phyloP scores from a whole-genome alignment of 2,797 vertebrate species.

The Tangara arthus region DNA sequence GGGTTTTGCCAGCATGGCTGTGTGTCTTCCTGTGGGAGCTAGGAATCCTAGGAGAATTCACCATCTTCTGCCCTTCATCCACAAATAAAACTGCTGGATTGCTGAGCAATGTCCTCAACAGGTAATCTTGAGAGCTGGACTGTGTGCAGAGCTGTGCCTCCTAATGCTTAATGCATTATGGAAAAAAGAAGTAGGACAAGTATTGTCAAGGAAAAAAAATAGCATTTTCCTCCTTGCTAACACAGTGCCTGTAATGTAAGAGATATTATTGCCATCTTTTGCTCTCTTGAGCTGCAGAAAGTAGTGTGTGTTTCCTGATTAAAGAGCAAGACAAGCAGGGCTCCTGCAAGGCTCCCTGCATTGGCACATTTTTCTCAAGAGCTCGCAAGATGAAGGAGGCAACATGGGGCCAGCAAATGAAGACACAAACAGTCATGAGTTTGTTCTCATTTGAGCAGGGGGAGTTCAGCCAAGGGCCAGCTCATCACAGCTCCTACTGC shows the following conservation, averaged over 20 bases:
- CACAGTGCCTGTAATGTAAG: not conserved
- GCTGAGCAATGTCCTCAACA: not conserved
- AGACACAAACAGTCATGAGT: not conserved
- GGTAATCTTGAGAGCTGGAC: not conserved
- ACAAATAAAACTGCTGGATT: not conserved
- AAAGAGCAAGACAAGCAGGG: not conserved
- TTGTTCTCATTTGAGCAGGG: not conserved
- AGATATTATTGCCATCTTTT: not conserved
- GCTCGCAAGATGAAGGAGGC: not conserved
- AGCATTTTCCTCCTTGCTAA: not conserved
- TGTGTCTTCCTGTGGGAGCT: not conserved
- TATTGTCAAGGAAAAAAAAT: not conserved
- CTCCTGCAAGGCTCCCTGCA: not conserved
- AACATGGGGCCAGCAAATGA: not conserved
- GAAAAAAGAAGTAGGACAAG: not conserved
- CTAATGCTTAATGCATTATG: not conserved
- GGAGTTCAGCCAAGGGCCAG: not conserved
- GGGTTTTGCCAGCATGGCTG: not conserved
- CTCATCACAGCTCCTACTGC: not conserved
- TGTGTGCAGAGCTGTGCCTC: not conserved
- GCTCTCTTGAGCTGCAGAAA: not conserved
- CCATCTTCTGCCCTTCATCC: not conserved
- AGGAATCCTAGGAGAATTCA: not conserved
- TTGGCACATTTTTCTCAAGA: not conserved
- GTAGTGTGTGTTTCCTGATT: not conserved